Base-by-base conservation (phyloP, 1,140 invertebrate species). In the Oedothorax gibbosus region DNA sequence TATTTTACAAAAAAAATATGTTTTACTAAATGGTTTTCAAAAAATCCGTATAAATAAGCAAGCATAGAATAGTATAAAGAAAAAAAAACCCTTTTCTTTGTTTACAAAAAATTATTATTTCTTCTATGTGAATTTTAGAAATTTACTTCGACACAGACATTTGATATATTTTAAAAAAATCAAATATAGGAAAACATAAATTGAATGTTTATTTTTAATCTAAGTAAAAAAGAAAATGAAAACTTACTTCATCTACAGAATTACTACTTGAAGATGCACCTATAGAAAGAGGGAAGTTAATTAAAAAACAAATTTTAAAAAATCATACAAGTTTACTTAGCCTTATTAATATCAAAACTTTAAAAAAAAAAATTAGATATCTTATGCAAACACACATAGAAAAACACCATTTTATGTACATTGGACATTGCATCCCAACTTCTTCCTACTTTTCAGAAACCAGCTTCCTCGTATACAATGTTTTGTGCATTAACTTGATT, bases 241-340 rank as follows among this genome's bases (percentile, higher is more conserved):
- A 35, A n/a, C 80, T 82, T 73, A 82, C 80, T 54, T 82, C 80
- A 82, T 82, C 80, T 62, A 73, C 50, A 56, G 80, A 82, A 54
- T 72, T 82, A 49, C 69, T 82, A 21, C 80, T 82, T 60, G 80
- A 82, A 64, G 80, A 82, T 56, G 80, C 80, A 35, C 80, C 80
- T 82, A 35, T 15, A 82, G 64, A 50, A 51, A 50, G 35, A 35
- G 35, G 5, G 5, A 35, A 1, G 5, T 35, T 5, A 35, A 35
- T 35, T 35, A 35, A 35, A 35, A 35, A 35, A 35, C 35, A 35
- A 35, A 5, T 35, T 35, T 35, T 2, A 35, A 35, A 35, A 35
- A 35, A 35, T 2, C 35, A 35, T 35, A 35, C 35, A 35, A 35
- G 35, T 35, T 35, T 35, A 35, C 35, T 35, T 35, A 35, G 35